A percentile compares a stretch with the other conserved stretches of the same genome.
phyloP scores from a whole-genome alignment of 2,888 invertebrate genomes.

The Protonemura montana region DNA sequence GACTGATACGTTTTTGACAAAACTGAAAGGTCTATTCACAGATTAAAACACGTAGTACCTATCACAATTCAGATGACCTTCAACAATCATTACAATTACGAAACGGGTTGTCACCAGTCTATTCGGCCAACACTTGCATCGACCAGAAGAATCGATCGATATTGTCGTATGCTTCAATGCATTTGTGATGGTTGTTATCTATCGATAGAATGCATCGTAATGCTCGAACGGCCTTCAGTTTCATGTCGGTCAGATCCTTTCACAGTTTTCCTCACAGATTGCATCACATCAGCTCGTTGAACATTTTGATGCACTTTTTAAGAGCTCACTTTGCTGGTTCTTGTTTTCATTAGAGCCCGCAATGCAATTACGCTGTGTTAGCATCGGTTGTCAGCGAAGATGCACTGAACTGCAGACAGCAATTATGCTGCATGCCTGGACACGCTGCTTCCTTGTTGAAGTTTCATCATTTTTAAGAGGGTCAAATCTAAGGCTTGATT shows the following conservation, averaged over 20 bases:
- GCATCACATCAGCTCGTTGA: background rate
- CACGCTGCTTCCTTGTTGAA: background rate
- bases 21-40: too few relatives aligned
- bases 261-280: background rate
- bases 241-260: background rate
- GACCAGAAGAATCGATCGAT: background rate
- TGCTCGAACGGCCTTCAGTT: background rate
- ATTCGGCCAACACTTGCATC: background rate
- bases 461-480: background rate
- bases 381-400: background rate
- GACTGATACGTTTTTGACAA: background rate
- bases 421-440: background rate
- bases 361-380: background rate
- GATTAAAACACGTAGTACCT: background rate
- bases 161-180: background rate
- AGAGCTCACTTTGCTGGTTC: background rate
- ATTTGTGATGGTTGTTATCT: background rate
- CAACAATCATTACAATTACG: background rate
- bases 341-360: background rate
- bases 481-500: too few relatives aligned
- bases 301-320: constrained; percentile 2
- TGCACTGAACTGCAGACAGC: background rate
- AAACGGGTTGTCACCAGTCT: background rate
- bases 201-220: background rate
- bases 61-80: background rate